These are phyloP conservation scores for Orcinus orca DNA, from an alignment of 2,113 vertebrate genomes.

Conservation along the genomic window DNA sequence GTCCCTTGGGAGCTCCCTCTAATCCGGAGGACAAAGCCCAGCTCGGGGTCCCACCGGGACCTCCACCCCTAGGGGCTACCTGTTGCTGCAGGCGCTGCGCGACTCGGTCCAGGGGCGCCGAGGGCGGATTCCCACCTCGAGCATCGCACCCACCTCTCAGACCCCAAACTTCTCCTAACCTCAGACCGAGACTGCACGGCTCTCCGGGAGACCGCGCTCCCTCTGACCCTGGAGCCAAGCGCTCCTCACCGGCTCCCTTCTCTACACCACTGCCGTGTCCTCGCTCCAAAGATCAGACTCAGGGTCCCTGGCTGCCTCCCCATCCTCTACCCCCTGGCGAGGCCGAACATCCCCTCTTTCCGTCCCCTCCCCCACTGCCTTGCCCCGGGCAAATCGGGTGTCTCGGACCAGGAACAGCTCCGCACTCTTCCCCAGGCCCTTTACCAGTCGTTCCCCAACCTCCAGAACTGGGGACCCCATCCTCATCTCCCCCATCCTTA, in stretches of 20 bases:
- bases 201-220: neutral
- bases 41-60: neutral
- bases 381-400: neutral
- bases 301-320: neutral
- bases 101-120: neutral
- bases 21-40: slow-evolving; percentile 38
- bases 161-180: neutral
- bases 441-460: neutral
- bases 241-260: neutral
- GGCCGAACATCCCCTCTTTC: neutral
- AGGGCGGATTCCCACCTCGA: neutral
- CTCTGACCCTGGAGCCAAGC: neutral
- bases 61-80: slow-evolving; percentile 32
- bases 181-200: neutral
- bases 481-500: neutral
- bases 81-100: slow-evolving; percentile 56
- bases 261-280: neutral
- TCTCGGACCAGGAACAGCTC: neutral
- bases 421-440: neutral
- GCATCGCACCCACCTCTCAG: neutral
- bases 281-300: neutral
- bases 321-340: neutral
- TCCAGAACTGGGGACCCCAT: neutral
- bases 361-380: neutral
- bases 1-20: neutral